Percentiles rank a stretch among this genome's conserved stretches.
Evolutionary conservation across 2,113 vertebrate genomes (phyloP).

Genomic region (Acanthisitta chloris): DNA sequence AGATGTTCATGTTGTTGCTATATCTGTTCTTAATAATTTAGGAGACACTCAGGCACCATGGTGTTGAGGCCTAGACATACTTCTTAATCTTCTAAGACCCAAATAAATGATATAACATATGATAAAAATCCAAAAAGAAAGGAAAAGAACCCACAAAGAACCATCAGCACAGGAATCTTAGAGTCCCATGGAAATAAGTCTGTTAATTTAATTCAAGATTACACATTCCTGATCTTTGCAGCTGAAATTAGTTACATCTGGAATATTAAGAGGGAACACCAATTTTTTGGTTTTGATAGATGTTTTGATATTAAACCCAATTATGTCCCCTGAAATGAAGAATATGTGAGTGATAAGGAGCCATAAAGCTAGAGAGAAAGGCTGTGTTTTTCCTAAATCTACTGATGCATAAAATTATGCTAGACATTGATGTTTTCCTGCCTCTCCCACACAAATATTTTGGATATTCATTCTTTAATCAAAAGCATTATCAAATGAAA

Average conservation of each 20-base stretch:
- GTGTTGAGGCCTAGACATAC: neutral
- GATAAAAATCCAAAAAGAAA: conserved; percentile 27
- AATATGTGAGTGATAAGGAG: neutral
- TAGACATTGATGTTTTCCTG: neutral
- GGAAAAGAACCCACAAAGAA: neutral
- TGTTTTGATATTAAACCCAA: neutral
- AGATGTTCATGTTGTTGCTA: neutral
- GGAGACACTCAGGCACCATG: conserved; percentile 32
- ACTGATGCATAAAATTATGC: neutral
- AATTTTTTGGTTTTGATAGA: neutral
- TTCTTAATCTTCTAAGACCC: conserved; percentile 11
- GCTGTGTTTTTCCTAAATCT: neutral
- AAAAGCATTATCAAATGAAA: conserved; percentile 14
- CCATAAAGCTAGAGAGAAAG: neutral
- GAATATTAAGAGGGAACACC: neutral
- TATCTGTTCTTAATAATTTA: conserved; percentile 48
- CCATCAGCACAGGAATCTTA: neutral
- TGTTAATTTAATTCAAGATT: conserved; percentile 7
- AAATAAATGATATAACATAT: conserved; percentile 2
- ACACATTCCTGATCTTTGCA: neutral
- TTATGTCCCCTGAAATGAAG: neutral
- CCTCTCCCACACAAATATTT: neutral
- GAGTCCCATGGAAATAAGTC: neutral
- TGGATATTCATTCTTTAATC: neutral
- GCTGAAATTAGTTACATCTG: conserved; percentile 19